These are phyloP conservation scores for Oscarella lobularis DNA, from an alignment of 37 sponge, comb jelly and placozoan genomes.

Conservation along the genomic window DNA sequence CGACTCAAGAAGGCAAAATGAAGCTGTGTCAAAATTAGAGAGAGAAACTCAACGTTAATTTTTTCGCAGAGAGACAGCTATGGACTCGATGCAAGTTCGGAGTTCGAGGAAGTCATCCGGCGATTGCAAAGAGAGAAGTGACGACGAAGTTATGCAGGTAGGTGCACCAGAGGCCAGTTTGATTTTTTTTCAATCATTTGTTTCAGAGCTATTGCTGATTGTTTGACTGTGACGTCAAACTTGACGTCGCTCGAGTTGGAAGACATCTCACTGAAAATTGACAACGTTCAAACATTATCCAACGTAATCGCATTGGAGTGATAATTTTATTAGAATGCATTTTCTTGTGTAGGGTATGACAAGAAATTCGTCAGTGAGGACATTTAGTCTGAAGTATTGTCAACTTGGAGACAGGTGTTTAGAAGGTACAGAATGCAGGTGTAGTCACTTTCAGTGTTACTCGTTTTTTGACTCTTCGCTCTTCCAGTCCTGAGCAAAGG, in stretches of 20 bases:
- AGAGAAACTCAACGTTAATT: neutral
- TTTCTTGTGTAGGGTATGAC: constrained; percentile 20
- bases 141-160: neutral
- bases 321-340: neutral
- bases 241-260: constrained; percentile 24
- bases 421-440: constrained; percentile 12
- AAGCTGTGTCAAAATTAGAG: no score
- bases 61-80: neutral
- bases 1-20: neutral
- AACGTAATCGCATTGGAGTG: constrained; percentile 13
- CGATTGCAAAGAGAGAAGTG: neutral
- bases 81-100: neutral
- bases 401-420: constrained; percentile 28
- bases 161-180: neutral
- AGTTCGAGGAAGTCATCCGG: neutral
- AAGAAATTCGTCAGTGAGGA: constrained; percentile 20
- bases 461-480: neutral
- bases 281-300: neutral
- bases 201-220: constrained; percentile 8
- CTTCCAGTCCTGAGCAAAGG: constrained; percentile 27
- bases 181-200: no score
- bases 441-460: neutral
- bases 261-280: constrained; percentile 14
- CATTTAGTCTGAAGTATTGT: constrained; percentile 37
- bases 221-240: constrained; percentile 14